Conservation (phyloP, 2,113 vertebrate species). For the Prolemur simus region DNA sequence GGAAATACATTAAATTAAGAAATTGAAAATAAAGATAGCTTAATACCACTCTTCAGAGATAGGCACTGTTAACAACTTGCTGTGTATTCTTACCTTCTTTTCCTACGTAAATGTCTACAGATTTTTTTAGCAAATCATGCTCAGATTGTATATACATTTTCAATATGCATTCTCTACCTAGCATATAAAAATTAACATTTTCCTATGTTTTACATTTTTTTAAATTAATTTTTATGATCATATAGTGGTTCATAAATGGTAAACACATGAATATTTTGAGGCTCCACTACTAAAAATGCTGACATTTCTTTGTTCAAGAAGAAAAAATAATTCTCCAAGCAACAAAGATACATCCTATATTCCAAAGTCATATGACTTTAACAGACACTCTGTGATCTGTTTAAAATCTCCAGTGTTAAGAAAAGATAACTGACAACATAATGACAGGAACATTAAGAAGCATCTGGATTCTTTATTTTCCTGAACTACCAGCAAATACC, state of each 20-base stretch:
- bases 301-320: neutral
- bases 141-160: neutral
- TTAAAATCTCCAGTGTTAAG: neutral
- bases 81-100: neutral
- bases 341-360: neutral
- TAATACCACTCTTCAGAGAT: neutral
- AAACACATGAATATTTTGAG: neutral
- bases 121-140: neutral
- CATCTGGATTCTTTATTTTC: neutral
- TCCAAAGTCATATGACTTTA: neutral
- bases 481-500: neutral
- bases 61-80: neutral
- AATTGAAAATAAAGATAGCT: neutral
- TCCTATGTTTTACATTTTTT: neutral
- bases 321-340: neutral
- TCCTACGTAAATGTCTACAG: neutral
- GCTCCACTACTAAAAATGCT: neutral
- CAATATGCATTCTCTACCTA: neutral
- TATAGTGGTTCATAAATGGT: neutral
- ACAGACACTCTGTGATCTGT: neutral
- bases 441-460: neutral
- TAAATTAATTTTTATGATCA: neutral
- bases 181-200: neutral
- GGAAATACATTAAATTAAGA: neutral
- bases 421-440: conserved; percentile 2